These are phyloP conservation scores for Diloba caeruleocephala DNA, from an alignment of 2,888 invertebrate species.

Conservation along the genomic window DNA sequence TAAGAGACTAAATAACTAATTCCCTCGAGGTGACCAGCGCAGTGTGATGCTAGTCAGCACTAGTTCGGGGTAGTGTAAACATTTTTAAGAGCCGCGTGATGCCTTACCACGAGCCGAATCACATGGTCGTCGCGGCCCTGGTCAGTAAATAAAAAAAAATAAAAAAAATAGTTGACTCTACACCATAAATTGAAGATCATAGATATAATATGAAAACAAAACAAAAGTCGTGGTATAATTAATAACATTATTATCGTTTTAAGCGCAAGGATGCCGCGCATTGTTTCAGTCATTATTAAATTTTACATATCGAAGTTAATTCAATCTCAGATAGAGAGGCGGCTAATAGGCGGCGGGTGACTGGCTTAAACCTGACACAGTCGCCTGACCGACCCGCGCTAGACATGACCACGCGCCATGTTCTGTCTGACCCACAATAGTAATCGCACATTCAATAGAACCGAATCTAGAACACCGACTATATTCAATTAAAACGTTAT, in stretches of 20 bases:
- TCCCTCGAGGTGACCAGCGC: too few relatives aligned
- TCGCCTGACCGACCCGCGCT: conserved; percentile 45
- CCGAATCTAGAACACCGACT: conserved; percentile 46
- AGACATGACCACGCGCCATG: conserved; percentile 69
- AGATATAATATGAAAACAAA: too few relatives aligned
- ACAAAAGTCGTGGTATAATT: background rate
- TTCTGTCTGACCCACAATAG: conserved; percentile 65
- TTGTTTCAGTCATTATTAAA: conserved; percentile 81
- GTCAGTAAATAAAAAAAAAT: too few relatives aligned
- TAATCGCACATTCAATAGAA: conserved; percentile 65
- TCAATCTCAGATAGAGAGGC: conserved; percentile 79
- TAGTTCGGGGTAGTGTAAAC: too few relatives aligned
- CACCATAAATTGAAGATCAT: too few relatives aligned
- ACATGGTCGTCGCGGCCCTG: too few relatives aligned
- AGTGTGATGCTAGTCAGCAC: too few relatives aligned
- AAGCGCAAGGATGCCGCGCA: conserved; percentile 42
- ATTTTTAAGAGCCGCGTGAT: too few relatives aligned
- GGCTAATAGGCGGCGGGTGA: conserved; percentile 84
- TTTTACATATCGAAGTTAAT: conserved; percentile 80
- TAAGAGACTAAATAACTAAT: too few relatives aligned
- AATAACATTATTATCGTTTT: conserved; percentile 9
- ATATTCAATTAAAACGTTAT: conserved; percentile 47
- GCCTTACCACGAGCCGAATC: too few relatives aligned
- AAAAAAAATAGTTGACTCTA: too few relatives aligned
- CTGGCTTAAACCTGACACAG: conserved; percentile 74